Percentiles rank a stretch among this genome's conserved stretches.
phyloP scores from a whole-genome alignment of 64 coral and sea anemone species.

The Montipora foliosa region DNA sequence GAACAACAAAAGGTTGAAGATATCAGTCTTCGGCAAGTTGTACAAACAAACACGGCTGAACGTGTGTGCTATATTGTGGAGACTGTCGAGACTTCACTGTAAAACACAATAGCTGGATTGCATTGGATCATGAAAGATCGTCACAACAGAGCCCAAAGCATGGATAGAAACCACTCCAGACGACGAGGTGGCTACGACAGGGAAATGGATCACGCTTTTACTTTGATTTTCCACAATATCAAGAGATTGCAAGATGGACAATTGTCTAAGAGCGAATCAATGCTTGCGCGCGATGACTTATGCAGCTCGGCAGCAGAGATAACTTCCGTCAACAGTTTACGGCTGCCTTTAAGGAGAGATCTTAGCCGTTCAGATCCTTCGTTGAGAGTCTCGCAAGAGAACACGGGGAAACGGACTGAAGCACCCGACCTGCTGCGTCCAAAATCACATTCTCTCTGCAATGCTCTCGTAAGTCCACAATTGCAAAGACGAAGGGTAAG shows the following conservation, averaged over 20 bases:
- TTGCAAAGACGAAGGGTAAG: not conserved
- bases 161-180: not conserved
- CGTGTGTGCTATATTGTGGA: not conserved
- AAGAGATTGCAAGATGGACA: conserved; percentile 36
- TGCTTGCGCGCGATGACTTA: not conserved
- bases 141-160: not conserved
- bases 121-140: not conserved
- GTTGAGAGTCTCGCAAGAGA: not conserved
- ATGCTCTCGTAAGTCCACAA: not conserved
- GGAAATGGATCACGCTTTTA: conserved; percentile 41
- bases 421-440: not conserved
- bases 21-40: not conserved
- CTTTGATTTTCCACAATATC: conserved; percentile 51
- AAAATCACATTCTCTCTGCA: not conserved
- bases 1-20: not conserved
- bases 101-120: not conserved
- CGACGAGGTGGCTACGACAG: not conserved
- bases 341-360: not conserved
- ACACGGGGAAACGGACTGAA: not conserved
- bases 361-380: conserved; percentile 8
- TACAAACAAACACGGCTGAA: not conserved
- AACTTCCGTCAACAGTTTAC: not conserved
- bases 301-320: not conserved
- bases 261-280: not conserved
- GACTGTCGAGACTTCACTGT: not conserved